phyloP scores from a whole-genome alignment of 2,888 invertebrate species.

The Nipponacmea schrenckii region DNA sequence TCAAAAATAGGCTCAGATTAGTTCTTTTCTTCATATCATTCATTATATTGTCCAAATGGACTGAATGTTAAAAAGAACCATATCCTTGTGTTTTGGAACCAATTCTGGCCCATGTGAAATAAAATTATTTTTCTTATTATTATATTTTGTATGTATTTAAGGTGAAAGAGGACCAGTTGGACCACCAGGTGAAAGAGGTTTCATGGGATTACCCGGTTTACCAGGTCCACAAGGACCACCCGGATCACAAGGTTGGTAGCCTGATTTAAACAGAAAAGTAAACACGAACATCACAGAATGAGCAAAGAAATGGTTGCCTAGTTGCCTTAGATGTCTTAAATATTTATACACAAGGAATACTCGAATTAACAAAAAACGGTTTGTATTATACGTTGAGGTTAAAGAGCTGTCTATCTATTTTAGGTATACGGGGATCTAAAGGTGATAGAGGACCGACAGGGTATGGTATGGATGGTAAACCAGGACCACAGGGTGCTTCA shows the following conservation, averaged over 20 bases:
- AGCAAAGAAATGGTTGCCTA: too few species aligned
- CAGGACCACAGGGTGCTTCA: conserved; percentile 78
- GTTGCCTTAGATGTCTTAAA: too few species aligned
- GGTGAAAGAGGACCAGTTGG: conserved; percentile 78
- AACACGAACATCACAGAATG: too few species aligned
- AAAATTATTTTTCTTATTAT: too few species aligned
- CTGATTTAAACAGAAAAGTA: neutral
- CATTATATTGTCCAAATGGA: too few species aligned
- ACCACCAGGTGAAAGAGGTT: conserved; percentile 75
- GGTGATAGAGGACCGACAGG: conserved; percentile 74
- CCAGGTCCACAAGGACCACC: conserved; percentile 73
- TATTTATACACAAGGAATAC: too few species aligned
- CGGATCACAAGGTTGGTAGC: conserved; percentile 38
- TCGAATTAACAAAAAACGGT: too few species aligned
- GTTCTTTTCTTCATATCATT: too few species aligned
- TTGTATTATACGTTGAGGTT: neutral
- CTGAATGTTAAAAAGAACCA: too few species aligned
- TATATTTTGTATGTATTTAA: conserved; percentile 46
- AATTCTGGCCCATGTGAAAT: too few species aligned
- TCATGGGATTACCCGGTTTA: conserved; percentile 76
- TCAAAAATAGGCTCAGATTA: too few species aligned
- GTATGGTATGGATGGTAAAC: conserved; percentile 78
- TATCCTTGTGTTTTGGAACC: too few species aligned
- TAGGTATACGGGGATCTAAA: conserved; percentile 76
- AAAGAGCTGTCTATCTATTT: neutral